A percentile compares a stretch with the other conserved stretches of the same genome.
These are phyloP conservation scores for Archilochus colubris DNA, from an alignment of 2,113 vertebrate species.

Conservation along the genomic window DNA sequence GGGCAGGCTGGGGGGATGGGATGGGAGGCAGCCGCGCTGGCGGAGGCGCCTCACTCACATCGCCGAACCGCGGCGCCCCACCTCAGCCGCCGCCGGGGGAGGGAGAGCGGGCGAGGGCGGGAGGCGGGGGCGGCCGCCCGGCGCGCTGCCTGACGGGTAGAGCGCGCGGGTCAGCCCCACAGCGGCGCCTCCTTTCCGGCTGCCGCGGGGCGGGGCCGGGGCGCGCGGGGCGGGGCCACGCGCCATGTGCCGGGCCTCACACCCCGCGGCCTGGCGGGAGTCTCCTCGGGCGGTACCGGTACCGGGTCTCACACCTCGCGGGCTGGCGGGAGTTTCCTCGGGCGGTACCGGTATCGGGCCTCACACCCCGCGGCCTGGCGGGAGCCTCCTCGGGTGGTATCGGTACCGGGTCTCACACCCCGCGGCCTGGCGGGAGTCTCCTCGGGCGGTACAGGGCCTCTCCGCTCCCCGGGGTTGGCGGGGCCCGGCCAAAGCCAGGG, in stretches of 20 bases:
- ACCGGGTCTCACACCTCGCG: no score
- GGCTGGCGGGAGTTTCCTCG: no score
- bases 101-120: not conserved
- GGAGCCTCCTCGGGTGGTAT: no score
- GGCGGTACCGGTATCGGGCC: no score
- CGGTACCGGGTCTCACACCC: no score
- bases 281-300: no score
- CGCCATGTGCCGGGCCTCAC: constrained; percentile 44
- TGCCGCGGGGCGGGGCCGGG: not conserved
- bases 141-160: constrained; percentile 42
- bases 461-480: no score
- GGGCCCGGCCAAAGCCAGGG: no score
- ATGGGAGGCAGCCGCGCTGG: not conserved
- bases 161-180: not conserved
- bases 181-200: not conserved
- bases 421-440: no score
- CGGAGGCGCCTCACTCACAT: constrained; percentile 33
- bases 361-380: no score
- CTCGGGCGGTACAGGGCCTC: no score
- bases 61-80: constrained; percentile 20
- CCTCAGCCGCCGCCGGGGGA: not conserved
- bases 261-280: not conserved
- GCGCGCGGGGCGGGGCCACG: not conserved
- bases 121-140: not conserved
- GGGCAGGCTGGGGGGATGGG: not conserved